Conservation (phyloP, 1,140 invertebrate species). For the Drosophila sucinea region DNA sequence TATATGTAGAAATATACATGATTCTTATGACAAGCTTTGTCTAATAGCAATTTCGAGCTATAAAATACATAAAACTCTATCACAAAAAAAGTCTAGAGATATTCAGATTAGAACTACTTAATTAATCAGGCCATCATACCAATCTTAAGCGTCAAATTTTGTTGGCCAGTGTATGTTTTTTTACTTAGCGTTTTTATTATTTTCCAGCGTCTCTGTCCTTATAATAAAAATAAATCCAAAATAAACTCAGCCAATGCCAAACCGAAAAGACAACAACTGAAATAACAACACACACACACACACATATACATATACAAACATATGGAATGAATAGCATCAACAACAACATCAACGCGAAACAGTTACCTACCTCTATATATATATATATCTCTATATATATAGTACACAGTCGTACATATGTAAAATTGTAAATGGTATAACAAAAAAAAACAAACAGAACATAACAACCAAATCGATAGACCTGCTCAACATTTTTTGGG, state of each 20-base stretch:
- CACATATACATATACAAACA: slow-evolving; percentile 13
- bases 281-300: slow-evolving; percentile 40
- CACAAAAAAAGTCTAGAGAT: no score
- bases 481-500: slow-evolving; percentile 46
- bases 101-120: no score
- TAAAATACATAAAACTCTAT: no score
- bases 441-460: slow-evolving; percentile 32
- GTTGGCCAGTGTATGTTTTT: slow-evolving; percentile 1
- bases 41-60: no score
- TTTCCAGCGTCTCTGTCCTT: slow-evolving; percentile 20
- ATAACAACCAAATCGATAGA: slow-evolving; percentile 46
- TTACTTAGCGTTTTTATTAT: slow-evolving; percentile 1
- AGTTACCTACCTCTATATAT: slow-evolving; percentile 2
- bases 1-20: no score
- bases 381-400: neutral
- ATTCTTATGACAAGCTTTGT: no score
- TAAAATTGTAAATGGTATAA: slow-evolving; percentile 62
- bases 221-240: slow-evolving; percentile 54
- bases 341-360: slow-evolving; percentile 28
- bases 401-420: slow-evolving; percentile 39
- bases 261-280: slow-evolving; percentile 57
- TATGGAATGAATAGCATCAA: slow-evolving; percentile 40
- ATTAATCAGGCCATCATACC: no score
- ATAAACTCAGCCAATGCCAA: slow-evolving; percentile 60
- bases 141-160: slow-evolving; percentile 19